These are phyloP conservation scores for Spheniscus mendiculus DNA, from an alignment of 2,113 vertebrate species.

Conservation along the genomic window DNA sequence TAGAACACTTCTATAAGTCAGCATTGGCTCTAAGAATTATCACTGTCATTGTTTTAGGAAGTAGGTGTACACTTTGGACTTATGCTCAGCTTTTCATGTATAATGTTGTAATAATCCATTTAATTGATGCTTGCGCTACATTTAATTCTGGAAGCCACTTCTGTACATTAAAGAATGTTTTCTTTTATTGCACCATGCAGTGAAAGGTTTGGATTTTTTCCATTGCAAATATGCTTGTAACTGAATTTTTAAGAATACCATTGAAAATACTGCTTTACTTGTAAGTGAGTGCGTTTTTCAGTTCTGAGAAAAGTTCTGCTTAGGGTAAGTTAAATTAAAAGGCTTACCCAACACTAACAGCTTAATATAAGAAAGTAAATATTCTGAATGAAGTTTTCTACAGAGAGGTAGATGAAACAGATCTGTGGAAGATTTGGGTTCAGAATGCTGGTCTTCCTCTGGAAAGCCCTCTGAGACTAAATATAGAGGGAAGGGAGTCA, in stretches of 20 bases:
- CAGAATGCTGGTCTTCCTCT: neutral
- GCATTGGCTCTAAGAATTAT: neutral
- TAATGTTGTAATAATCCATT: neutral
- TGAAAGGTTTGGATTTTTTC: neutral
- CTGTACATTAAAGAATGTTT: neutral
- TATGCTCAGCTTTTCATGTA: fast-evolving
- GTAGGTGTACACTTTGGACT: neutral
- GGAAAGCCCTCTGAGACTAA: neutral
- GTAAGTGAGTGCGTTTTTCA: neutral
- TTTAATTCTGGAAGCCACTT: neutral
- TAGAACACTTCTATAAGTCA: neutral
- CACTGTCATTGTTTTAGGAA: neutral
- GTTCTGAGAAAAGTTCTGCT: neutral
- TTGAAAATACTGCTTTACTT: neutral
- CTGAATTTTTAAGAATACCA: neutral
- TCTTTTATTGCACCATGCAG: neutral
- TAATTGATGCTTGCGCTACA: neutral
- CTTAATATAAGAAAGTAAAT: neutral
- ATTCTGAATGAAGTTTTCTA: neutral
- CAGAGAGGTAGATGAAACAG: neutral
- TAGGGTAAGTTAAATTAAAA: neutral
- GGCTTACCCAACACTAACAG: neutral
- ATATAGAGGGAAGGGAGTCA: neutral
- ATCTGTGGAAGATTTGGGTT: neutral
- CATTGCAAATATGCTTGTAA: neutral